Percentiles rank a stretch among this genome's conserved stretches.
Evolutionary conservation across 2,113 vertebrate species (phyloP).

Genomic region (Diphyllodes magnificus): DNA sequence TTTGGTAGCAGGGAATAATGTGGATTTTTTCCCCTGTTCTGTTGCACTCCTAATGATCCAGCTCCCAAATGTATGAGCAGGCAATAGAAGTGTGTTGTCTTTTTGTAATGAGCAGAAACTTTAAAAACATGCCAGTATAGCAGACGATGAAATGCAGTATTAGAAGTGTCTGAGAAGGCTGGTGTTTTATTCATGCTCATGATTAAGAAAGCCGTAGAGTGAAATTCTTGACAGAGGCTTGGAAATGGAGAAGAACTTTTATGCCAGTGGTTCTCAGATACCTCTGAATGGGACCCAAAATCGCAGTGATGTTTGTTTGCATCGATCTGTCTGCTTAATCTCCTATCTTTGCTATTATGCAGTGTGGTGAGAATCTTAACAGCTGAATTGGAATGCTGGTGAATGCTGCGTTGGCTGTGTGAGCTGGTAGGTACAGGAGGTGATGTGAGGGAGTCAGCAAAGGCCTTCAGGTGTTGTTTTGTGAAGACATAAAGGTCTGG

Average conservation of each 20-base stretch:
- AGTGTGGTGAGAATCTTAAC: neutral
- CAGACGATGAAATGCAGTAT: neutral
- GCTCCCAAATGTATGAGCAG: neutral
- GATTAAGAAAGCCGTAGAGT: neutral
- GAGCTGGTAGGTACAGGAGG: neutral
- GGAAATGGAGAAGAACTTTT: neutral
- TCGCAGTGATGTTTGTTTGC: neutral
- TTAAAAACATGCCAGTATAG: neutral
- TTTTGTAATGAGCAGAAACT: conserved; percentile 3
- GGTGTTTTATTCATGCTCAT: conserved; percentile 19
- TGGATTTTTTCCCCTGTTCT: neutral
- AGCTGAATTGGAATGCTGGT: neutral
- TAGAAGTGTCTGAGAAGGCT: conserved; percentile 1
- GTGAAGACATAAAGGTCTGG: neutral
- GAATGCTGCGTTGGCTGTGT: neutral
- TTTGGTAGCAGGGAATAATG: neutral
- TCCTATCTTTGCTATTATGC: neutral
- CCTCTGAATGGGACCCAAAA: neutral
- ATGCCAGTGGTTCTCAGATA: neutral
- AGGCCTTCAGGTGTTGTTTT: neutral
- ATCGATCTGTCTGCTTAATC: neutral
- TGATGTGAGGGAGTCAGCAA: rapidly evolving
- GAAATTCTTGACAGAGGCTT: conserved; percentile 18
- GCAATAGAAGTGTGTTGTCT: neutral
- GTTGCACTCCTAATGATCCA: neutral